Percentiles rank a stretch among this genome's conserved stretches.
Evolutionary conservation across 2,888 invertebrate species (phyloP).

Genomic region (Idaea aversata): DNA sequence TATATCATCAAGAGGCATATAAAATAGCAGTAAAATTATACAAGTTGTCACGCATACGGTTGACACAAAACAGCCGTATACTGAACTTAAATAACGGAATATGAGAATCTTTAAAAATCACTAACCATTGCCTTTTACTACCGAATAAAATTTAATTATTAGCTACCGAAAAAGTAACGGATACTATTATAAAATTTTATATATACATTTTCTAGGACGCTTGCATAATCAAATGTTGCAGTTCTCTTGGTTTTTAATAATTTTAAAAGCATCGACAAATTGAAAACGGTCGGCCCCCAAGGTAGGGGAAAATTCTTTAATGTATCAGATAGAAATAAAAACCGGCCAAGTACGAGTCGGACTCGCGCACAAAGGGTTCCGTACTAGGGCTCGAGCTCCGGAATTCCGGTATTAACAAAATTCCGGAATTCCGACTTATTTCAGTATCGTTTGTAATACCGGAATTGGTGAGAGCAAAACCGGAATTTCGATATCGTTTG

Average conservation of each 20-base stretch:
- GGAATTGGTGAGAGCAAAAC: too few species aligned
- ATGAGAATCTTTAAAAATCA: neutral
- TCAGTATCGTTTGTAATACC: too few species aligned
- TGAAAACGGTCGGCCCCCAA: conserved; percentile 32
- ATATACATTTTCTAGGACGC: neutral
- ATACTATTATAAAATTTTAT: neutral
- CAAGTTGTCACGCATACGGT: conserved; percentile 41
- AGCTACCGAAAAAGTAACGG: neutral
- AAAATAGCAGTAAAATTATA: conserved; percentile 40
- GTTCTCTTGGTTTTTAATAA: conserved; percentile 61
- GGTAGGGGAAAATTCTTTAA: conserved; percentile 20
- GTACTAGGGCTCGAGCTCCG: too few species aligned
- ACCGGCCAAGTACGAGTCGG: too few species aligned
- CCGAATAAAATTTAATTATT: neutral
- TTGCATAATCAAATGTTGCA: conserved; percentile 36
- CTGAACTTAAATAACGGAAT: neutral
- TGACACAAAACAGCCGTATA: conserved; percentile 6
- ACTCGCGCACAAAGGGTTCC: too few species aligned
- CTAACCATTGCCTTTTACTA: neutral
- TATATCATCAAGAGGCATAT: conserved; percentile 37
- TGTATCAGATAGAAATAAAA: conserved; percentile 10
- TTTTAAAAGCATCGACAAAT: conserved; percentile 72
- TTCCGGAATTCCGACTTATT: too few species aligned
- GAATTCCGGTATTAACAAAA: too few species aligned
- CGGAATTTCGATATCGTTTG: too few species aligned